These are phyloP conservation scores for Cepphus grylle DNA, from an alignment of 2,113 vertebrate species.

Conservation along the genomic window DNA sequence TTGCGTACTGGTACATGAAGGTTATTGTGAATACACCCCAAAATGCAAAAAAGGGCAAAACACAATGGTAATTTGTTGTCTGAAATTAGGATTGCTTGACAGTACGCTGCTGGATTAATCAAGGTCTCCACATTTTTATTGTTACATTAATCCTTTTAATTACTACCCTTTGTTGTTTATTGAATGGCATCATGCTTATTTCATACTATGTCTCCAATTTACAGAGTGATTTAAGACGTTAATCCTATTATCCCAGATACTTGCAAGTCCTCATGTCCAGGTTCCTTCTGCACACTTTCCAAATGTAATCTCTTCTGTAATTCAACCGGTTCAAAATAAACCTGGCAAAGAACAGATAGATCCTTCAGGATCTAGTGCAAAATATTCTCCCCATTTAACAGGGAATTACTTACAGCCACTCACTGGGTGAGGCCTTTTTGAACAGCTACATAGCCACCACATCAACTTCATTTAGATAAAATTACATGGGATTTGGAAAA, in stretches of 20 bases:
- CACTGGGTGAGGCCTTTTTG: not conserved
- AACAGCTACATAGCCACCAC: not conserved
- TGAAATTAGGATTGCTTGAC: not conserved
- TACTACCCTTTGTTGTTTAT: not conserved
- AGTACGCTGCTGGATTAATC: not conserved
- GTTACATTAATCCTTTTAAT: not conserved
- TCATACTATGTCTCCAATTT: not conserved
- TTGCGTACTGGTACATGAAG: not conserved
- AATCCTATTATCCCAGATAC: conserved; percentile 10
- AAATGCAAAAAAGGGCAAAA: not conserved
- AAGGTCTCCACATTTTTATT: not conserved
- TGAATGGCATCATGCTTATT: not conserved
- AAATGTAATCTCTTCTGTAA: not conserved
- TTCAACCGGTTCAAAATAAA: not conserved
- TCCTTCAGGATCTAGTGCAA: not conserved
- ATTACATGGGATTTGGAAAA: not conserved
- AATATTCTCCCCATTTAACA: not conserved
- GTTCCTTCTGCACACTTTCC: not conserved
- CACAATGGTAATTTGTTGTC: not conserved
- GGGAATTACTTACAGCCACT: not conserved
- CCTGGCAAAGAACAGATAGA: not conserved
- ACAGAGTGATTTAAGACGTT: not conserved
- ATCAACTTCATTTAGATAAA: not conserved
- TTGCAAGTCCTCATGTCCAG: not conserved
- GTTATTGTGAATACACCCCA: not conserved